Evolutionary conservation across 2,888 invertebrate species (phyloP).

Genomic region (Melinaea marsaeus): DNA sequence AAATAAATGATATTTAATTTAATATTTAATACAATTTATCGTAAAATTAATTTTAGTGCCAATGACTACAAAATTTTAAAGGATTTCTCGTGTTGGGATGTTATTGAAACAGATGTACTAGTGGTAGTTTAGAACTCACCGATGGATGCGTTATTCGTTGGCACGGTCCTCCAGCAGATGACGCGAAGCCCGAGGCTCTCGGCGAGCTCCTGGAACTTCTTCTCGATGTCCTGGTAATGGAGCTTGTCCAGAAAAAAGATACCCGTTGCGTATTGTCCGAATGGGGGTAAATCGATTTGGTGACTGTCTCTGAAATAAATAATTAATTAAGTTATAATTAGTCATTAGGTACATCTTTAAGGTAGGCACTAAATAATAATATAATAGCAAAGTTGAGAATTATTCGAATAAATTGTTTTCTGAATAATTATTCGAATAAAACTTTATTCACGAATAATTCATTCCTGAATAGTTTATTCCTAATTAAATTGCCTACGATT

Average conservation of each 20-base stretch:
- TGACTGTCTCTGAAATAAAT: slow-evolving; percentile 81
- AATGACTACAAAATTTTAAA: no score
- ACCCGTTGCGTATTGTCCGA: slow-evolving; percentile 96
- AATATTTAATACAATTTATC: slow-evolving; percentile 11
- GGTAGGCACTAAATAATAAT: no score
- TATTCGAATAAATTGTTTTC: no score
- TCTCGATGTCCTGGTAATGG: slow-evolving; percentile 87
- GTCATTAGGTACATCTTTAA: no score
- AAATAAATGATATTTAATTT: slow-evolving; percentile 12
- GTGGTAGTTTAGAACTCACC: slow-evolving; percentile 69
- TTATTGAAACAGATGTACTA: neutral
- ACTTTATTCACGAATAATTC: no score
- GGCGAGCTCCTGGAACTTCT: slow-evolving; percentile 88
- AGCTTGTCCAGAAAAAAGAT: slow-evolving; percentile 94
- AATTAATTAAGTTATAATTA: no score
- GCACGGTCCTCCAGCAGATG: slow-evolving; percentile 96
- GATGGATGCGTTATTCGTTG: slow-evolving; percentile 90
- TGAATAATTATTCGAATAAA: no score
- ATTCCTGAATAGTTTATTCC: no score
- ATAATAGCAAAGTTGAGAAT: no score
- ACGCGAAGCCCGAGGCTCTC: slow-evolving; percentile 88
- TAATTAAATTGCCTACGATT: no score
- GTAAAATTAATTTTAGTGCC: slow-evolving; percentile 2
- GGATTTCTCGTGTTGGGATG: no score
- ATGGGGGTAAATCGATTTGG: slow-evolving; percentile 89